Evolutionary conservation across 2,113 vertebrate species (phyloP).

Genomic region (Bubo scandiacus): DNA sequence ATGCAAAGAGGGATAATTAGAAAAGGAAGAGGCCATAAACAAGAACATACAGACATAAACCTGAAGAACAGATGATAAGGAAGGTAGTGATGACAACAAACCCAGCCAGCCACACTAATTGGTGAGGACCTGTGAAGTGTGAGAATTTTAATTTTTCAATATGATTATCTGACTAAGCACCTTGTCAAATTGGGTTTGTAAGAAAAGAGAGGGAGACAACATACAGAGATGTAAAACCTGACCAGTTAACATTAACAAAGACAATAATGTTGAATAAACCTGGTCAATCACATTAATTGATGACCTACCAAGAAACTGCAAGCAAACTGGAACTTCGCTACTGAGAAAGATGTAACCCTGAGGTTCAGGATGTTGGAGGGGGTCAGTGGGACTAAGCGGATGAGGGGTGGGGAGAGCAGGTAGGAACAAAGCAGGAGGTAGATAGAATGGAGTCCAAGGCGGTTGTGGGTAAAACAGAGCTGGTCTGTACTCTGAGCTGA

Average conservation of each 20-base stretch:
- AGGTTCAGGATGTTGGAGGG: neutral
- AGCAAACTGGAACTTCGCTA: neutral
- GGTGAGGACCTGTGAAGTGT: neutral
- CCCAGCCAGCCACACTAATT: neutral
- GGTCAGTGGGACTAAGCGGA: neutral
- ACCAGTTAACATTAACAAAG: neutral
- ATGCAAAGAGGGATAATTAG: neutral
- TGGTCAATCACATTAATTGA: neutral
- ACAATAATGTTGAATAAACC: neutral
- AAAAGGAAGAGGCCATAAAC: neutral
- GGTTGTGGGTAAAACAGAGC: rapidly evolving
- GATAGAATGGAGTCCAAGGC: neutral
- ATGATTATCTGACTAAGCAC: neutral
- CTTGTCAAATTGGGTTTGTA: neutral
- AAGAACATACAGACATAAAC: neutral
- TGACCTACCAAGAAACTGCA: neutral
- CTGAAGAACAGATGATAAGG: neutral
- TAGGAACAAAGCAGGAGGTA: neutral
- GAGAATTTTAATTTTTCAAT: neutral
- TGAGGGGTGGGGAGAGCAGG: neutral
- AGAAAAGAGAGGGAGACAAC: neutral
- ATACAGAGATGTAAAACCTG: neutral
- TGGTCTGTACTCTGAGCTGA: neutral
- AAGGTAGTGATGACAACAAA: neutral
- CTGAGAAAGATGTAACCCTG: neutral